Percentiles rank a stretch among this genome's conserved stretches.
These are phyloP conservation scores for Fistularia tabacaria DNA, from an alignment of 2,797 vertebrate genomes.

Conservation along the genomic window DNA sequence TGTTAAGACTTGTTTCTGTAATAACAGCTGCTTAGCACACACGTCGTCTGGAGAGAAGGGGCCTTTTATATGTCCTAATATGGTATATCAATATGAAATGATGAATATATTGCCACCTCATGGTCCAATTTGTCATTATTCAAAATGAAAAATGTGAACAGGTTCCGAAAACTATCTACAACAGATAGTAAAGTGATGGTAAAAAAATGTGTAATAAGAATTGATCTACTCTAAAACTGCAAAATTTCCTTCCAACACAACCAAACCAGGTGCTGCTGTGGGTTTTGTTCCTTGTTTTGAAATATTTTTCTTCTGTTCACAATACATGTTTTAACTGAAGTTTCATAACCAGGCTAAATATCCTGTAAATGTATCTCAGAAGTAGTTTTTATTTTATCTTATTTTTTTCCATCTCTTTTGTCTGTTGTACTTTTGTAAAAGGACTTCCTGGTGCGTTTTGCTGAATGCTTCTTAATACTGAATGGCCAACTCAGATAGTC, in stretches of 20 bases:
- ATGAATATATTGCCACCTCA: too few species aligned
- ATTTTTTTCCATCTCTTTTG: constrained; percentile 2
- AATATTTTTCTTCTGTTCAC: constrained; percentile 1
- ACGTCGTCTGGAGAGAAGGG: constrained; percentile 28
- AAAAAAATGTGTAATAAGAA: neutral
- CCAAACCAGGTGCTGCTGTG: constrained; percentile 22
- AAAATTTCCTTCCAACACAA: neutral
- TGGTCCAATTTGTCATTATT: too few species aligned
- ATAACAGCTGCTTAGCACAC: constrained; percentile 17
- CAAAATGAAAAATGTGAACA: too few species aligned
- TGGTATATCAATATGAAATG: constrained; percentile 1
- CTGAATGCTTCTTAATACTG: constrained; percentile 29
- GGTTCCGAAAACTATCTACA: too few species aligned
- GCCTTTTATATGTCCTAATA: constrained; percentile 30
- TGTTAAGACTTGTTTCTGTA: constrained; percentile 7
- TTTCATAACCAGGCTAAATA: neutral
- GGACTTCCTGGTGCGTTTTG: too few species aligned
- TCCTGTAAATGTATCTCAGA: constrained; percentile 44
- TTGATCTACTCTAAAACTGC: neutral
- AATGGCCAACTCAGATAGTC: too few species aligned
- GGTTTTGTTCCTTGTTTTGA: constrained; percentile 27
- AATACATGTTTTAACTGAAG: constrained; percentile 20
- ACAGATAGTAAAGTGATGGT: constrained; percentile 15
- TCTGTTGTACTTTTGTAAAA: constrained; percentile 28
- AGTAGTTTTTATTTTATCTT: constrained; percentile 30